These are phyloP conservation scores for Xylophagus ater DNA, from an alignment of 2,888 invertebrate species.

Conservation along the genomic window DNA sequence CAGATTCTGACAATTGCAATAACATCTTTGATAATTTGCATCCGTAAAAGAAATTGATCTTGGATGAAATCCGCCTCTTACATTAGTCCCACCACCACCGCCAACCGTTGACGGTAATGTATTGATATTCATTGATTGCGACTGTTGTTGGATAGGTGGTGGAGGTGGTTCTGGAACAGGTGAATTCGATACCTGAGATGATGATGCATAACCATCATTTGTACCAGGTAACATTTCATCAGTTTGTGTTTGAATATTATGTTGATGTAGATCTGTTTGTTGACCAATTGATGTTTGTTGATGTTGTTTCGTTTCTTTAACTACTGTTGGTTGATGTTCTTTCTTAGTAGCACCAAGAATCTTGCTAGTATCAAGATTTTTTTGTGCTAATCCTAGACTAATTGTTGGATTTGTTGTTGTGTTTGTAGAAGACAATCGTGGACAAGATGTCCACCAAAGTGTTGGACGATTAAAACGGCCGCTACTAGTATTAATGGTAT, in stretches of 20 bases:
- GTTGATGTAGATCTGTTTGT: constrained; percentile 14
- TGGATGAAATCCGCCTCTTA: too few relatives aligned
- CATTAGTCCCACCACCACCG: too few relatives aligned
- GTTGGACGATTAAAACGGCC: constrained; percentile 21
- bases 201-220: constrained; percentile 15
- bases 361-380: constrained; percentile 20
- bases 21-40: constrained; percentile 14
- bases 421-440: constrained; percentile 30
- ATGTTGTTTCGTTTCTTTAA: constrained; percentile 14
- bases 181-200: constrained; percentile 16
- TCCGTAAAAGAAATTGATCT: constrained; percentile 15
- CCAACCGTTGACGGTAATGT: constrained; percentile 10
- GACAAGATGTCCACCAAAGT: constrained; percentile 39
- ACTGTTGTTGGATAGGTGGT: constrained; percentile 15
- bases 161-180: constrained; percentile 21
- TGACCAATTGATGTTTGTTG: constrained; percentile 15
- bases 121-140: constrained; percentile 2
- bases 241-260: constrained; percentile 17
- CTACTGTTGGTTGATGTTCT: constrained; percentile 16
- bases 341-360: constrained; percentile 17
- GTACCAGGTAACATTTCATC: constrained; percentile 15
- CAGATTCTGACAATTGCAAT: constrained; percentile 11
- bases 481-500: background rate
- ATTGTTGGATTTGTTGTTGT: background rate
- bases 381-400: too few relatives aligned